Evolutionary conservation across 2,797 vertebrate species (phyloP), one percentile per base, ranked within the genome.

Genomic region (Gallirallus australis): DNA sequence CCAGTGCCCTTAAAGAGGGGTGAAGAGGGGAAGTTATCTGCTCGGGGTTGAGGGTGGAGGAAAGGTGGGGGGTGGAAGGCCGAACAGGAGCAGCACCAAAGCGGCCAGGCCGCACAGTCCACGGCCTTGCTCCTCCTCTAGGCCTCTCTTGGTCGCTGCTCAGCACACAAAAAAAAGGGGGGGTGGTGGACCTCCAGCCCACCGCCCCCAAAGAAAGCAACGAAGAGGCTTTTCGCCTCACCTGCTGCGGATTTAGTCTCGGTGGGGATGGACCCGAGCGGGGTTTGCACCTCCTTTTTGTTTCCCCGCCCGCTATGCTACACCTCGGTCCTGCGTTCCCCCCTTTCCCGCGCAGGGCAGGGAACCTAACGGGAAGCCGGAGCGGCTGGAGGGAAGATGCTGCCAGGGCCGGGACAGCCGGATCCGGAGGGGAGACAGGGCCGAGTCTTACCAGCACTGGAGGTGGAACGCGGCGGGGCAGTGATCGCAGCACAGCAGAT

Each of bases 401-500:
- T 47, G 48, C 89, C 84, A 6, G 53, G 77, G 39, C 83, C 35
- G 30, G 57, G 68, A 4, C 11, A 16, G 30, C 31, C 14, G 9
- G 73, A 63, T 8, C 71, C 48, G 13, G 69, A 64, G 72, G 76
- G 53, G 18, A 61, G 70, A 64, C 8, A 65, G 48, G 61, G 31
- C 93, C 70, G 68, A 85, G 66, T 92, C 98, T 98, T 97, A 99
- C 99, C 99, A 99, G 98, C 99, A 99, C 95, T 99, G 99, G 92
- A 99, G 98, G 94, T 99, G 99, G 97, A 99, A 99, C 66, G 99
- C 99, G 57, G 99, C 99, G 3, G 99, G 99, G 86, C 99, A 99
- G 98, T 99, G 99, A 96, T 99, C 99, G 59, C 99, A 99, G 97
- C 99, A 99, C 31, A 99, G 98, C 78, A 99, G 97, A 93, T 99